phyloP scores from a whole-genome alignment of 2,797 vertebrate genomes.

The Lepilemur septentrionalis region DNA sequence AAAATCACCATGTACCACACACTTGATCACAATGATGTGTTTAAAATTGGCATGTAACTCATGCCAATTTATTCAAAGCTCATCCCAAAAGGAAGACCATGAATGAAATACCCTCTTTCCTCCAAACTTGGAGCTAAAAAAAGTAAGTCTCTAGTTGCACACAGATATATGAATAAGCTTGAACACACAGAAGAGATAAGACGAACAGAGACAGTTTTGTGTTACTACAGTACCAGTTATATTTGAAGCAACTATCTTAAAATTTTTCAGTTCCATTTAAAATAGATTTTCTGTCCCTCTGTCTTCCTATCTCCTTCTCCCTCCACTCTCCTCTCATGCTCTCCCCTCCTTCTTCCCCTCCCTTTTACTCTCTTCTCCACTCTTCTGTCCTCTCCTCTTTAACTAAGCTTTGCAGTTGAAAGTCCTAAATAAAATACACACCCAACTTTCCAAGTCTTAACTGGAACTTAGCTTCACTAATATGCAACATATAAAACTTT shows the following conservation, averaged over 20 bases:
- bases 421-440: not conserved
- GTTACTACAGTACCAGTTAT: not conserved
- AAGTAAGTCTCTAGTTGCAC: not conserved
- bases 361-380: not conserved
- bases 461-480: not conserved
- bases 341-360: not conserved
- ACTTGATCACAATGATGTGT: not conserved
- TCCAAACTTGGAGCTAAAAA: not conserved
- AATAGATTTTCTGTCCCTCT: not conserved
- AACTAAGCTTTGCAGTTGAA: not conserved
- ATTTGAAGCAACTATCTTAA: not conserved
- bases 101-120: not conserved
- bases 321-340: no score
- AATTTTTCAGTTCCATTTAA: not conserved
- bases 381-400: not conserved
- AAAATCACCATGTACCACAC: not conserved
- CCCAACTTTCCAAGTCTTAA: not conserved
- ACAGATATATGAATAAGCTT: not conserved
- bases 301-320: no score
- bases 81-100: not conserved
- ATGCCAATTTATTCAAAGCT: not conserved
- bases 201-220: not conserved
- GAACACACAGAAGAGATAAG: not conserved
- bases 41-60: not conserved
- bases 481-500: not conserved